These are phyloP conservation scores for Drosophila sordidula DNA, from an alignment of 2,888 invertebrate species.

Conservation along the genomic window DNA sequence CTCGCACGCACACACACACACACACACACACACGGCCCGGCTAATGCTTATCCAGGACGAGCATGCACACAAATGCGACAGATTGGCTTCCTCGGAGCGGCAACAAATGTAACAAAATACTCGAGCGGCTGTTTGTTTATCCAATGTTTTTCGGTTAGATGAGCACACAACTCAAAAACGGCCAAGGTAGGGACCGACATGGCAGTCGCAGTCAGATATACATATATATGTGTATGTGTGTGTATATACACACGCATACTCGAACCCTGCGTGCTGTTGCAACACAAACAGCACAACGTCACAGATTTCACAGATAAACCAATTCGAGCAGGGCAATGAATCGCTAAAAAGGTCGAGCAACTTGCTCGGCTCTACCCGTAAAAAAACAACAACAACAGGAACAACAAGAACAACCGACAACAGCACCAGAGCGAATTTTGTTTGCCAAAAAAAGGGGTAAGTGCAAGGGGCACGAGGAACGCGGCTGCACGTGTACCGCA, in stretches of 20 bases:
- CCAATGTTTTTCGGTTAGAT: conserved; percentile 84
- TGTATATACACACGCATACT: conserved; percentile 59
- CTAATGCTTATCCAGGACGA: conserved; percentile 45
- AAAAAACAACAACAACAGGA: conserved; percentile 24
- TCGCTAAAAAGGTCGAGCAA: conserved; percentile 76
- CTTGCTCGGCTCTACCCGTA: conserved; percentile 45
- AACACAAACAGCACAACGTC: conserved; percentile 61
- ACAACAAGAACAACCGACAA: conserved; percentile 14
- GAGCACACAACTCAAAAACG: conserved; percentile 74
- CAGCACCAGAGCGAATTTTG: conserved; percentile 81
- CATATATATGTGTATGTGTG: neutral
- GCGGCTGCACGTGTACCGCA: conserved; percentile 56
- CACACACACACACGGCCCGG: neutral
- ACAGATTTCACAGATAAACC: conserved; percentile 84
- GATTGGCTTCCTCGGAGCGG: conserved; percentile 60
- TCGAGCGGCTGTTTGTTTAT: conserved; percentile 83
- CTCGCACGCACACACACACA: conserved; percentile 16
- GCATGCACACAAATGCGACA: conserved; percentile 76
- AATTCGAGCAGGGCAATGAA: conserved; percentile 84
- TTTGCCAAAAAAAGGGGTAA: conserved; percentile 61
- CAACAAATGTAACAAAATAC: conserved; percentile 71
- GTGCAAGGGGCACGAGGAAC: conserved; percentile 19
- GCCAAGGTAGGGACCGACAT: conserved; percentile 47
- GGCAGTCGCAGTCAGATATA: conserved; percentile 7
- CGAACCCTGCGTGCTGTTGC: conserved; percentile 48